These are phyloP conservation scores for Capreolus pygargus DNA, from an alignment of 2,113 vertebrate genomes.

Conservation along the genomic window DNA sequence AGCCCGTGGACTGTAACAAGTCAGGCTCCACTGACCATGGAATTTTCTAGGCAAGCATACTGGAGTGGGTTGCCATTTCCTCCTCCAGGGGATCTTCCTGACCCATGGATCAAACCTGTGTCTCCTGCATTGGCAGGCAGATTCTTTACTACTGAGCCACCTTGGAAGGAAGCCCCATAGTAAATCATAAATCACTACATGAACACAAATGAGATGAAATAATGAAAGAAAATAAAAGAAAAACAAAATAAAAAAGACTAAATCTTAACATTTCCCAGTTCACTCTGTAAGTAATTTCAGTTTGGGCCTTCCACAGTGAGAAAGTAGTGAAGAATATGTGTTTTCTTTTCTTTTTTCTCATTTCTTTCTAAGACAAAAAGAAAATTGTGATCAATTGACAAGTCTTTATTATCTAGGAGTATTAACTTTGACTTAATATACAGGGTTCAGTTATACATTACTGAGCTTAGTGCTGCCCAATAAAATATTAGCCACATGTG, in stretches of 20 bases:
- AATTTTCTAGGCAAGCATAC: background rate
- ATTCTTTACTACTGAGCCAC: background rate
- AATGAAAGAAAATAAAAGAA: background rate
- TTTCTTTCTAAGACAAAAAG: background rate
- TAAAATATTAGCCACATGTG: background rate
- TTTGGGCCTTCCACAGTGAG: background rate
- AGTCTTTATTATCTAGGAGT: slow-evolving; percentile 28
- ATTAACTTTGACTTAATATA: background rate
- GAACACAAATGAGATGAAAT: background rate
- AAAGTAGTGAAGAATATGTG: background rate
- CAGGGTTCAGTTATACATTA: background rate
- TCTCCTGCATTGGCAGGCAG: background rate
- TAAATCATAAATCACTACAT: background rate
- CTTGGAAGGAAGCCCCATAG: background rate
- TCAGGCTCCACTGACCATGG: background rate
- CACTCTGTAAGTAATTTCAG: background rate
- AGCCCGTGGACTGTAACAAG: background rate
- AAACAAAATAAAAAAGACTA: background rate
- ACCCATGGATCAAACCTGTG: background rate
- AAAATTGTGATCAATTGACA: background rate
- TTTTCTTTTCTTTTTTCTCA: background rate
- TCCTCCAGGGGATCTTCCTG: background rate
- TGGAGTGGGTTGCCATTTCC: background rate
- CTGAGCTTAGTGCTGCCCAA: background rate
- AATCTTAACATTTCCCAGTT: background rate